A percentile compares a stretch with the other conserved stretches of the same genome.
Conservation (phyloP, 2,888 invertebrate species). For the Tipula vernalis region DNA sequence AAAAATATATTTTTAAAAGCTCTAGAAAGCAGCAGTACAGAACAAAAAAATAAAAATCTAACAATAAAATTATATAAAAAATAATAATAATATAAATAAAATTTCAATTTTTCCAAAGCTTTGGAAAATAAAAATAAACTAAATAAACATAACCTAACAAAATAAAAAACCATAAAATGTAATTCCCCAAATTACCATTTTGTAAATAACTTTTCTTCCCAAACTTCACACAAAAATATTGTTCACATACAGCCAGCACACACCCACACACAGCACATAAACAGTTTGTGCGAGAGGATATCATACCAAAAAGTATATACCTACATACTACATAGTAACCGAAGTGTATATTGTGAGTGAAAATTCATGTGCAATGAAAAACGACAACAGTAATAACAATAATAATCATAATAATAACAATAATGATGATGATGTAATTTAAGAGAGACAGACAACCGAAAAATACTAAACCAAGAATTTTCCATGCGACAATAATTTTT, state of each 20-base stretch:
- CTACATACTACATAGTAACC: not conserved
- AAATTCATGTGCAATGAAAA: not conserved
- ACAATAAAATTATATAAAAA: not conserved
- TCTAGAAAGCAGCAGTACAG: not conserved
- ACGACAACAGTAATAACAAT: not conserved
- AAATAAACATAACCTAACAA: not conserved
- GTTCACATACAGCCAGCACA: not conserved
- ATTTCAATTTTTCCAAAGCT: not conserved
- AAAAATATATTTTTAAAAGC: not conserved
- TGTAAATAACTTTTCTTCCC: not conserved
- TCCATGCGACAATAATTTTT: not conserved
- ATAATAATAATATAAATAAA: not conserved
- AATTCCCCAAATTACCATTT: conserved; percentile 4
- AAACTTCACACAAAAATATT: not conserved
- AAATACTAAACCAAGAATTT: not conserved
- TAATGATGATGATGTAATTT: not conserved
- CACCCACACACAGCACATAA: not conserved
- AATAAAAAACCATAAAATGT: not conserved
- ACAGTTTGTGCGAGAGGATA: not conserved
- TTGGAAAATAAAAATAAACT: not conserved
- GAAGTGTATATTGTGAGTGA: not conserved
- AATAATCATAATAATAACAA: not conserved
- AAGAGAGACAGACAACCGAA: not conserved
- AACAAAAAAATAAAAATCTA: not conserved
- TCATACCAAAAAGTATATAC: not conserved